Evolutionary conservation across 2,797 vertebrate species (phyloP).

Genomic region (Arrhamphus sclerolepis): DNA sequence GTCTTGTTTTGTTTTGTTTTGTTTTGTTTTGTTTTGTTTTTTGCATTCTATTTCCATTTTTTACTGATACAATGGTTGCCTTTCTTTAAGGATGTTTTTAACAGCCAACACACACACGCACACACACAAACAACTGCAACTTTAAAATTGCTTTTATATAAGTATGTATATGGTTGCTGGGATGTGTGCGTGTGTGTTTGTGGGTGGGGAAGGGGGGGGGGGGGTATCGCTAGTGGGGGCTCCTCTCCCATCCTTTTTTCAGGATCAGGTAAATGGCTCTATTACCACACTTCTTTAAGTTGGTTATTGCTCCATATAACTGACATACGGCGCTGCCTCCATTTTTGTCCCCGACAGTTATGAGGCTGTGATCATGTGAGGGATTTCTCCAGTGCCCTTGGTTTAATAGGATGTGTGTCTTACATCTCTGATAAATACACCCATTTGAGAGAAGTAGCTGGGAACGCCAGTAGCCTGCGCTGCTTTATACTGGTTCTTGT

Average conservation of each 20-base stretch:
- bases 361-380: constrained; percentile 83
- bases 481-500: constrained; percentile 55
- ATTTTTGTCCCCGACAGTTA: constrained; percentile 85
- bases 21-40: too few relatives aligned
- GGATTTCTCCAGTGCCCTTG: constrained; percentile 84
- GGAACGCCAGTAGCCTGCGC: constrained; percentile 55
- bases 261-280: constrained; percentile 83
- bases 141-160: constrained; percentile 6
- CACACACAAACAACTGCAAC: neutral
- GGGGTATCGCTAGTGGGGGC: neutral
- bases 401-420: constrained; percentile 85
- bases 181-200: too few relatives aligned
- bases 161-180: constrained; percentile 2
- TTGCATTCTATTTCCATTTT: too few relatives aligned
- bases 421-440: constrained; percentile 82
- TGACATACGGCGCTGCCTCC: constrained; percentile 83
- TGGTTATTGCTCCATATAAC: constrained; percentile 84
- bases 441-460: constrained; percentile 74
- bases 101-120: too few relatives aligned
- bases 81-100: too few relatives aligned
- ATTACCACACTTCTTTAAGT: constrained; percentile 83
- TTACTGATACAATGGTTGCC: too few relatives aligned
- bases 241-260: constrained; percentile 68
- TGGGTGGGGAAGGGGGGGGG: neutral
- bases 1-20: too few relatives aligned